A percentile compares a stretch with the other conserved stretches of the same genome.
phyloP scores from a whole-genome alignment of 2,888 invertebrate genomes.

The Mimachlamys varia region DNA sequence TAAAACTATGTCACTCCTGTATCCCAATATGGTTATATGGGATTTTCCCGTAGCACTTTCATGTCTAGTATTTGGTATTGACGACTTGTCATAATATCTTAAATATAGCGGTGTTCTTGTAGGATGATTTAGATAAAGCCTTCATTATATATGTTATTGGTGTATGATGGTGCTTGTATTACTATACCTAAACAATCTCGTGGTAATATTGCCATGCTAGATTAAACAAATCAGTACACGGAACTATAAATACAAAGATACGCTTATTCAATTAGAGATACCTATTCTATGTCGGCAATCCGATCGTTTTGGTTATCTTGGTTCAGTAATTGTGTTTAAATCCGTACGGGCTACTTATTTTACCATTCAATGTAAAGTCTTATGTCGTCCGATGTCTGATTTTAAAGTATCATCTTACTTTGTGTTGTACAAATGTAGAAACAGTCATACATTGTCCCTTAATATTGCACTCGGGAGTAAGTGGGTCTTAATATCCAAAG shows the following conservation, averaged over 20 bases:
- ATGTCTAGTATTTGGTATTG: neutral
- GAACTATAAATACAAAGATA: slow-evolving; percentile 20
- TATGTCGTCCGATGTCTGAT: neutral
- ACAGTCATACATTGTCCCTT: neutral
- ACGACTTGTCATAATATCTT: neutral
- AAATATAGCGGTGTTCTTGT: neutral
- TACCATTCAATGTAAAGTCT: neutral
- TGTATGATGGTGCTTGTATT: neutral
- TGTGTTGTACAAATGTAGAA: neutral
- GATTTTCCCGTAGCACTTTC: neutral
- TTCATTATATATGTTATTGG: neutral
- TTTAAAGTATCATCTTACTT: neutral
- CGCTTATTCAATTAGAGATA: slow-evolving; percentile 4
- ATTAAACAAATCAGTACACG: neutral
- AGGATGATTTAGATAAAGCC: no score
- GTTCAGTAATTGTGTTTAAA: neutral
- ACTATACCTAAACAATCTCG: neutral
- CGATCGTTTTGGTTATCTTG: neutral
- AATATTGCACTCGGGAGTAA: no score
- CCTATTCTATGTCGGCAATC: neutral
- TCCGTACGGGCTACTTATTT: neutral
- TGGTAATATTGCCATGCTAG: slow-evolving; percentile 3
- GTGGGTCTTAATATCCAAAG: no score
- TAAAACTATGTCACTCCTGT: no score
- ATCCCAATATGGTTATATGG: neutral